Conservation (phyloP, 1,140 invertebrate species). For the Caenorhabditis latens region DNA sequence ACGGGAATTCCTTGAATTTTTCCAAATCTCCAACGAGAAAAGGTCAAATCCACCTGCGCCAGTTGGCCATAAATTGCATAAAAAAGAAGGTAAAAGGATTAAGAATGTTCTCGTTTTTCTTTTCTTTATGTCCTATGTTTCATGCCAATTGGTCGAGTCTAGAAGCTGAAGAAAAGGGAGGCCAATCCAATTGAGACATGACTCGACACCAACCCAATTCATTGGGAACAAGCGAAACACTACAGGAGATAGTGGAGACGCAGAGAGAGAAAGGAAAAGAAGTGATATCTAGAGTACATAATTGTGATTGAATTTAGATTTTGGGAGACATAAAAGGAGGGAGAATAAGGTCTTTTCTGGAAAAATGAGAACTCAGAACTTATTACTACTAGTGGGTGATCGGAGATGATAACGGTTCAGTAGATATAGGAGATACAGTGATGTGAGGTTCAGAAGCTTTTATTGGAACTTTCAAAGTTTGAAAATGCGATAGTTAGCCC, state of each 20-base stretch:
- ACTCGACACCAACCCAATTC: conserved; percentile 46
- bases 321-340: background rate
- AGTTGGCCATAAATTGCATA: background rate
- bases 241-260: background rate
- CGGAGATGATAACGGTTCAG: too few relatives aligned
- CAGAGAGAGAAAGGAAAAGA: background rate
- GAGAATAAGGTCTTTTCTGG: background rate
- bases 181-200: conserved; percentile 49
- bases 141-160: conserved; percentile 10
- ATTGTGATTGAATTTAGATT: conserved; percentile 31
- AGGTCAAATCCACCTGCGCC: background rate
- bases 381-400: too few relatives aligned
- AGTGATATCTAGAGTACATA: conserved; percentile 46
- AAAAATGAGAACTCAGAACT: background rate
- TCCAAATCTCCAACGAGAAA: background rate
- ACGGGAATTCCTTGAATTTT: too few relatives aligned
- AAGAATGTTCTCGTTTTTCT: background rate
- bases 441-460: too few relatives aligned
- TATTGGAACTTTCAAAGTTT: too few relatives aligned
- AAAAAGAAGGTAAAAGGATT: background rate
- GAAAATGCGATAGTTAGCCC: too few relatives aligned
- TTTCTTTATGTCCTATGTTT: conserved; percentile 31
- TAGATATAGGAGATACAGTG: too few relatives aligned
- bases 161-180: background rate
- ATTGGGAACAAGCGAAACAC: background rate